A percentile compares a stretch with the other conserved stretches of the same genome.
Conservation (phyloP, 2,113 vertebrate genomes). For the Phalacrocorax pelagicus region DNA sequence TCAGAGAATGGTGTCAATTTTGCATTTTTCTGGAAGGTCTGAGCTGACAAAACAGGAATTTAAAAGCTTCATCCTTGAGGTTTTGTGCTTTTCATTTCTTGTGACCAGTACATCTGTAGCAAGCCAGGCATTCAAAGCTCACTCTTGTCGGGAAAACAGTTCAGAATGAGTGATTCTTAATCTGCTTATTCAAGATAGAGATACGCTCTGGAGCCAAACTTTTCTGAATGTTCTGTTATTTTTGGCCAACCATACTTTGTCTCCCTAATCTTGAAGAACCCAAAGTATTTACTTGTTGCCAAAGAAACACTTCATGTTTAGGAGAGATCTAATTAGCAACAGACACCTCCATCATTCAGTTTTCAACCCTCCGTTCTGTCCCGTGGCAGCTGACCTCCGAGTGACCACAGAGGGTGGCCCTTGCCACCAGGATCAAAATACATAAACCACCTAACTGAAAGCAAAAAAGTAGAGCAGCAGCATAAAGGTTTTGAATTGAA, state of each 20-base stretch:
- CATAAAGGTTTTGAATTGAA: neutral
- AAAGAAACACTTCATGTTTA: conserved; percentile 51
- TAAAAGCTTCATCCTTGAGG: neutral
- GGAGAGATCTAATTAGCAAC: conserved; percentile 17
- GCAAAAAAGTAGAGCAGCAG: neutral
- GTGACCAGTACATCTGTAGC: neutral
- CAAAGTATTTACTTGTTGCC: conserved; percentile 36
- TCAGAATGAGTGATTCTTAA: conserved; percentile 46
- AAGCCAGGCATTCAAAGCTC: neutral
- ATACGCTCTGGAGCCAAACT: conserved; percentile 24
- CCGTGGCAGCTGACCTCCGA: neutral
- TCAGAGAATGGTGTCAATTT: neutral
- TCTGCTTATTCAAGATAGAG: conserved; percentile 57
- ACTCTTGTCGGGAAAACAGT: conserved; percentile 16
- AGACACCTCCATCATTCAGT: neutral
- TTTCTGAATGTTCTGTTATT: conserved; percentile 47
- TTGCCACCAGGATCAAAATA: neutral
- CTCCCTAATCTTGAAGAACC: conserved; percentile 57
- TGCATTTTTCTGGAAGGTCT: conserved; percentile 1
- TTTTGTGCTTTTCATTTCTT: neutral
- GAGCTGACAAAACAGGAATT: neutral
- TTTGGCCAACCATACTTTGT: conserved; percentile 10
- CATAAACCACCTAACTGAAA: neutral
- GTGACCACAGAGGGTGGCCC: neutral
- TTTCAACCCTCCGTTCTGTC: neutral